These are phyloP conservation scores for Drosophila pegasa DNA, from an alignment of 2,888 invertebrate genomes.

Conservation along the genomic window DNA sequence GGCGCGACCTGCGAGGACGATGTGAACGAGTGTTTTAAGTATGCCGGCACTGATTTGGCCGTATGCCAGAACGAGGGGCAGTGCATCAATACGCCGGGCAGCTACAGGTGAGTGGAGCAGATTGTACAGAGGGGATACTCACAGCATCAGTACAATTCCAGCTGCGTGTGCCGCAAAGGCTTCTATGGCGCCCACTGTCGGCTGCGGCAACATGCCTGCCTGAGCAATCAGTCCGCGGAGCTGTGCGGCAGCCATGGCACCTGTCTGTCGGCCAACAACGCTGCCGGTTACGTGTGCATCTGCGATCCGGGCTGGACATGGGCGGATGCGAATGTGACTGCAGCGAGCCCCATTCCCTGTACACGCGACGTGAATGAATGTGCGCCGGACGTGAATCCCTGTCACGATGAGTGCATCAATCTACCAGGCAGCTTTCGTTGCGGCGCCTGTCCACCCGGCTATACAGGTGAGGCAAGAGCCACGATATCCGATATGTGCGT, in stretches of 20 bases:
- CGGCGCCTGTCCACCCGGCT: constrained; percentile 94
- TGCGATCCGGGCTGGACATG: constrained; percentile 96
- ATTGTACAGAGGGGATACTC: too few relatives aligned
- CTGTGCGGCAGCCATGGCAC: constrained; percentile 96
- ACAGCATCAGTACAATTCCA: constrained; percentile 69
- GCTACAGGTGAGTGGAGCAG: constrained; percentile 87
- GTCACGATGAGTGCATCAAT: constrained; percentile 94
- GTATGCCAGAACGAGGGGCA: constrained; percentile 96
- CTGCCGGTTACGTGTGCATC: constrained; percentile 90
- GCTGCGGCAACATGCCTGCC: constrained; percentile 90
- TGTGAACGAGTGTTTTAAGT: constrained; percentile 93
- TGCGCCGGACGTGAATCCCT: constrained; percentile 88
- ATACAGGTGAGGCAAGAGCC: constrained; percentile 86
- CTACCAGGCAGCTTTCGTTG: constrained; percentile 95
- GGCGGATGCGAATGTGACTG: constrained; percentile 85
- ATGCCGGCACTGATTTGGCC: constrained; percentile 90
- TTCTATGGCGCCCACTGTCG: constrained; percentile 94
- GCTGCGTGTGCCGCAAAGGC: constrained; percentile 91
- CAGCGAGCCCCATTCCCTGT: constrained; percentile 89
- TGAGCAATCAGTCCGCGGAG: constrained; percentile 88
- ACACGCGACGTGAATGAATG: constrained; percentile 96
- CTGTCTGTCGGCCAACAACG: constrained; percentile 89
- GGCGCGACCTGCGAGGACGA: constrained; percentile 91
- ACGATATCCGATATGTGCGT: neutral
- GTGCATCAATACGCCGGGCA: constrained; percentile 92